phyloP scores from a whole-genome alignment of 2,888 invertebrate genomes.

The Eristalis intricaria region DNA sequence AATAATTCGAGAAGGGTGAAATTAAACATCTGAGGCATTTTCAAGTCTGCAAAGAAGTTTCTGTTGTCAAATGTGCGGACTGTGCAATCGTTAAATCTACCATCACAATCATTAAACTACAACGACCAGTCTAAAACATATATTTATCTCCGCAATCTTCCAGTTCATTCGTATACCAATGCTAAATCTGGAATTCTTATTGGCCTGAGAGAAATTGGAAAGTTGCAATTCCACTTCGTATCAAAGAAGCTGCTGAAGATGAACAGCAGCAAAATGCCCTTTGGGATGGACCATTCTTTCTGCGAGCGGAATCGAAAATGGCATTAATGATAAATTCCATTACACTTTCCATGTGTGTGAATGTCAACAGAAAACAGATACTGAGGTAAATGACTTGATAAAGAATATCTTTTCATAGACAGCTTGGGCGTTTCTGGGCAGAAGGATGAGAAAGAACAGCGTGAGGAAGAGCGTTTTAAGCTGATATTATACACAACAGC shows the following conservation, averaged over 20 bases:
- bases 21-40: not conserved
- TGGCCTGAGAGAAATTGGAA: not conserved
- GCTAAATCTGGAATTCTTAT: not conserved
- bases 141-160: not conserved
- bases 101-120: not conserved
- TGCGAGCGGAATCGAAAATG: not conserved
- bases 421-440: not conserved
- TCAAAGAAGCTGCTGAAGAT: conserved; percentile 5
- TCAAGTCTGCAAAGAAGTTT: not conserved
- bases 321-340: not conserved
- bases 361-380: not conserved
- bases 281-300: not conserved
- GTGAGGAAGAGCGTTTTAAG: not conserved
- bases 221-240: conserved; percentile 7
- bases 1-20: conserved; percentile 4
- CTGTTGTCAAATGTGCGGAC: not conserved
- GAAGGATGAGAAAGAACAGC: not conserved
- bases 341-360: conserved; percentile 5
- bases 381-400: not conserved
- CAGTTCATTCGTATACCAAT: not conserved
- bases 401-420: not conserved
- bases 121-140: not conserved
- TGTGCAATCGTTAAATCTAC: not conserved
- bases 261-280: not conserved
- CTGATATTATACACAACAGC: not conserved